Evolutionary conservation across 2,797 vertebrate genomes (phyloP).

Genomic region (Falco rusticolus): DNA sequence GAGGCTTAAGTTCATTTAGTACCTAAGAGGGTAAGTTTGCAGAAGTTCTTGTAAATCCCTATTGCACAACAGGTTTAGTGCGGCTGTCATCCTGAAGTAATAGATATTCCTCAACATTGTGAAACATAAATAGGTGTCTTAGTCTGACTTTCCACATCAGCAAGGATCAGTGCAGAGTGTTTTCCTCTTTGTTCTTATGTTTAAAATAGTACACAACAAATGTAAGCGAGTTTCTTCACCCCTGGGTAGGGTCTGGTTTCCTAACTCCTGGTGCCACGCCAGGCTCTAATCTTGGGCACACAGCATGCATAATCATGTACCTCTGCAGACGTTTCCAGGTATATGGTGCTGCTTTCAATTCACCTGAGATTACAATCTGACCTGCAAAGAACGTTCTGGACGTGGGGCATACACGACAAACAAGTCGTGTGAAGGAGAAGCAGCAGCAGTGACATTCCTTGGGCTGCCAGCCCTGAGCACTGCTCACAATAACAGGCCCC

Average conservation of each 20-base stretch:
- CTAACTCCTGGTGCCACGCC: constrained; percentile 13
- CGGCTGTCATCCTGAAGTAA: constrained; percentile 30
- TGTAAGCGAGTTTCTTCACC: constrained; percentile 57
- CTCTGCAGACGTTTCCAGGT: constrained; percentile 57
- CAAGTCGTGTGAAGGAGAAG: neutral
- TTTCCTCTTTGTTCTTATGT: constrained; percentile 60
- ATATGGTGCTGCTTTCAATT: constrained; percentile 20
- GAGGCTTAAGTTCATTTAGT: constrained; percentile 43
- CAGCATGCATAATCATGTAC: constrained; percentile 29
- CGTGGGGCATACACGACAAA: constrained; percentile 27
- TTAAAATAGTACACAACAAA: constrained; percentile 67
- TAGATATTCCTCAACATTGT: constrained; percentile 49
- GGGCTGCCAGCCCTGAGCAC: neutral
- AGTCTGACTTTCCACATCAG: constrained; percentile 57
- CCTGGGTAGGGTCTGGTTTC: constrained; percentile 52
- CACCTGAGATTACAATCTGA: constrained; percentile 42
- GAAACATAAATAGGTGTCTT: constrained; percentile 61
- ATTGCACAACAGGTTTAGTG: constrained; percentile 23
- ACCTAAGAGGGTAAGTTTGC: constrained; percentile 46
- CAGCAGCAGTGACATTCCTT: neutral
- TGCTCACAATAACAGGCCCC: neutral
- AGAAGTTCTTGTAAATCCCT: constrained; percentile 54
- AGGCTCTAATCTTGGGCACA: constrained; percentile 47
- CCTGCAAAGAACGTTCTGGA: constrained; percentile 7
- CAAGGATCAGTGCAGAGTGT: constrained; percentile 38